These are phyloP conservation scores for Agriopis leucophaearia DNA, from an alignment of 2,888 invertebrate species.

Conservation along the genomic window DNA sequence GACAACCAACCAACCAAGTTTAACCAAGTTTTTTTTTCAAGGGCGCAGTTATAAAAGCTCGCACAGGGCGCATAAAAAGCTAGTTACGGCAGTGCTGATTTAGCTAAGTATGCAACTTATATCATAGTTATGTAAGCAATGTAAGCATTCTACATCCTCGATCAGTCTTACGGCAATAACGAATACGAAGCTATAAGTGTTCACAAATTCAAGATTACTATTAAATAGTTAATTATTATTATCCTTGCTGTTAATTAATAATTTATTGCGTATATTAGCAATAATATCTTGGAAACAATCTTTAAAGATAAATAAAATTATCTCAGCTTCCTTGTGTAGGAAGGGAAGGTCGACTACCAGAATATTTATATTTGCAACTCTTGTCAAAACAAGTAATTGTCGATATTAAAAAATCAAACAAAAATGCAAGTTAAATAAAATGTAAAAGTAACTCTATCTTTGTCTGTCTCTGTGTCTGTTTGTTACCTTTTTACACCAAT, in stretches of 20 bases:
- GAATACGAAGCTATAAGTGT: slow-evolving; percentile 9
- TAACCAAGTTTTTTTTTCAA: too few relatives aligned
- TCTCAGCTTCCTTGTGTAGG: slow-evolving; percentile 28
- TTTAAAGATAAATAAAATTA: slow-evolving; percentile 20
- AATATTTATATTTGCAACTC: slow-evolving; percentile 25
- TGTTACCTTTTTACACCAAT: too few relatives aligned
- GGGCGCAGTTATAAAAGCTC: too few relatives aligned
- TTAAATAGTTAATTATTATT: slow-evolving; percentile 20
- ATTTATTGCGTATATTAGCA: slow-evolving; percentile 23
- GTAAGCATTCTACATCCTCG: slow-evolving; percentile 1
- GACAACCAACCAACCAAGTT: too few relatives aligned
- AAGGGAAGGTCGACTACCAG: slow-evolving; percentile 28
- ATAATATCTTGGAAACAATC: slow-evolving; percentile 23
- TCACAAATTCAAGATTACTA: slow-evolving; percentile 12
- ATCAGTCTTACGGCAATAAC: slow-evolving; percentile 15
- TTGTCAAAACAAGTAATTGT: neutral
- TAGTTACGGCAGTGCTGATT: too few relatives aligned
- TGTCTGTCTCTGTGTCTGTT: too few relatives aligned
- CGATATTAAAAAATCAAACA: neutral
- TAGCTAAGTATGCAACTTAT: too few relatives aligned
- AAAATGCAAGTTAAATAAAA: too few relatives aligned
- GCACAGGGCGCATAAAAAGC: too few relatives aligned
- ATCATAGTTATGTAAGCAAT: slow-evolving; percentile 1
- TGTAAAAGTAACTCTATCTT: too few relatives aligned
- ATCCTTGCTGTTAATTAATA: slow-evolving; percentile 28